Evolutionary conservation across 2,797 vertebrate species (phyloP).

Genomic region (Girardinus metallicus): DNA sequence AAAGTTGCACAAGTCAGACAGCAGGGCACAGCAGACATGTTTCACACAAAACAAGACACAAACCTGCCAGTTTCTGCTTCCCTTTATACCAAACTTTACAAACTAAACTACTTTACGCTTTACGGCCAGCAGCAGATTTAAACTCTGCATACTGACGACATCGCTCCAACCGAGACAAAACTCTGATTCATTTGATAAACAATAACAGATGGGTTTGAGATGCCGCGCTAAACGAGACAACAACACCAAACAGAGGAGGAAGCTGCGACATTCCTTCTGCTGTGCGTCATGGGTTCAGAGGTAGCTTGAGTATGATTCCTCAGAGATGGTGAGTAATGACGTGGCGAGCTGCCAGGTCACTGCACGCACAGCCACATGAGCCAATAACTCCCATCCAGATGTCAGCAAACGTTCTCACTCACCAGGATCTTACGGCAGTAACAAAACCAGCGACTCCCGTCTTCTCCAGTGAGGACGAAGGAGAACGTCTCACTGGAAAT

Average conservation of each 20-base stretch:
- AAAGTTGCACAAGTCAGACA: slow-evolving; percentile 40
- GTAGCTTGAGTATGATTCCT: slow-evolving; percentile 57
- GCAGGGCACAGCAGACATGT: background rate
- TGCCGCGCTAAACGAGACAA: background rate
- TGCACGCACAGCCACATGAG: slow-evolving; percentile 41
- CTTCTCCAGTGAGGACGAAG: slow-evolving; percentile 96
- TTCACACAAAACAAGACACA: background rate
- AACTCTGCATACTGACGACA: slow-evolving; percentile 22
- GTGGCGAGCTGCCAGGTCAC: slow-evolving; percentile 52
- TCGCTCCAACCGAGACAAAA: background rate
- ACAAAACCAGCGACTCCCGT: slow-evolving; percentile 97
- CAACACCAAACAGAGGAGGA: slow-evolving; percentile 29
- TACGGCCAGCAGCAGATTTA: slow-evolving; percentile 11
- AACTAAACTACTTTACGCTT: slow-evolving; percentile 1
- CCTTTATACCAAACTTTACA: background rate
- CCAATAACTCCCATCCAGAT: slow-evolving; percentile 38
- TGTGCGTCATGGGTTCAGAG: slow-evolving; percentile 58
- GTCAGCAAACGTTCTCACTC: slow-evolving; percentile 65
- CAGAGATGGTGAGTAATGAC: slow-evolving; percentile 62
- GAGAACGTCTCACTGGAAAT: slow-evolving; percentile 94
- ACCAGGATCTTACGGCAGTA: slow-evolving; percentile 98
- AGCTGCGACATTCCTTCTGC: slow-evolving; percentile 52
- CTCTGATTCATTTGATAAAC: slow-evolving; percentile 12
- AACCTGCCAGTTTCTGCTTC: background rate
- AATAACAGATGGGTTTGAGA: background rate